phyloP scores from a whole-genome alignment of 53 echinoderm and acorn worm genomes.

The Temnopleurus reevesii region DNA sequence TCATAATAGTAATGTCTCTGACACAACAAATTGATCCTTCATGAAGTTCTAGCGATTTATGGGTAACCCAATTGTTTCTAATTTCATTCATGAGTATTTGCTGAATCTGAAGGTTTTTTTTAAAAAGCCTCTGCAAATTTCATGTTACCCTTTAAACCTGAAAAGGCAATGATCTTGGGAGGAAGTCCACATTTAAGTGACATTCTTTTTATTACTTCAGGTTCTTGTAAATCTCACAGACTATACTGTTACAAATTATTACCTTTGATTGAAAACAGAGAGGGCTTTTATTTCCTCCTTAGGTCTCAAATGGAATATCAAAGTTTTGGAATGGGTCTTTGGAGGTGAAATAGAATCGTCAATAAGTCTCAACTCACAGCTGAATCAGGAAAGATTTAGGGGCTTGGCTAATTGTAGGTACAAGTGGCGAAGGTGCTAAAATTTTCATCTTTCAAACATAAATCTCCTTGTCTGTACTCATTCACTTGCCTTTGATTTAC shows the following conservation, averaged over 20 bases:
- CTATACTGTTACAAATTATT: constrained; percentile 13
- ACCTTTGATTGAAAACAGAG: constrained; percentile 26
- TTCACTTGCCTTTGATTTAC: too few relatives aligned
- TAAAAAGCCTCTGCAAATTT: too few relatives aligned
- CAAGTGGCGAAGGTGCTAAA: constrained; percentile 8
- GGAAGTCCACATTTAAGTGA: not conserved
- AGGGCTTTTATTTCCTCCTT: not conserved
- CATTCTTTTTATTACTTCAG: not conserved
- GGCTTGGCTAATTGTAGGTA: not conserved
- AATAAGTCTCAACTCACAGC: not conserved
- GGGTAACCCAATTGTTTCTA: too few relatives aligned
- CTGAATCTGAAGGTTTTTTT: too few relatives aligned
- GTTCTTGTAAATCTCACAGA: not conserved
- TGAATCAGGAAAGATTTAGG: not conserved
- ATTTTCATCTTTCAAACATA: not conserved
- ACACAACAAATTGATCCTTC: too few relatives aligned
- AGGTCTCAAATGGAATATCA: constrained; percentile 23
- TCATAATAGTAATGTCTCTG: too few relatives aligned
- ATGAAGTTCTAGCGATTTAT: too few relatives aligned
- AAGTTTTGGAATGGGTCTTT: not conserved
- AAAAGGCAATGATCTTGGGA: too few relatives aligned
- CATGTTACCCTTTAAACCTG: too few relatives aligned
- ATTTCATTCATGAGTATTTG: too few relatives aligned
- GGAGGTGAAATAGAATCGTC: not conserved
- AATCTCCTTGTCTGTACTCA: not conserved